Percentiles rank a stretch among this genome's conserved stretches.
Evolutionary conservation across 2,888 invertebrate species (phyloP).

Genomic region (Orchesella flavescens): DNA sequence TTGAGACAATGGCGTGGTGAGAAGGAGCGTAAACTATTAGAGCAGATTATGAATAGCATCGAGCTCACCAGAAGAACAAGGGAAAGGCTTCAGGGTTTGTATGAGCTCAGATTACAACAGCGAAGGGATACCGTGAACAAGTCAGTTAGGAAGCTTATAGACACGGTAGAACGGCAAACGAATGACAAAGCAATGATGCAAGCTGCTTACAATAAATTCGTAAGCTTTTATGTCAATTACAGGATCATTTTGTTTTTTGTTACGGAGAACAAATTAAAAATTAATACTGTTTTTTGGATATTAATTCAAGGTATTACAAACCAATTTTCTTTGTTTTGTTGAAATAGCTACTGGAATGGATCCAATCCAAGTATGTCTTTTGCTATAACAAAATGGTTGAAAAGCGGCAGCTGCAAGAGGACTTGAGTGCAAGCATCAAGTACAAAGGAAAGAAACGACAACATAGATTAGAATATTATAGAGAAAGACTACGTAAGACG

Average conservation of each 20-base stretch:
- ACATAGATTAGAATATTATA: constrained; percentile 22
- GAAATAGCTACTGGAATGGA: constrained; percentile 64
- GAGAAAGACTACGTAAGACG: constrained; percentile 48
- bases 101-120: constrained; percentile 22
- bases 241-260: too few relatives aligned
- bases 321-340: background rate
- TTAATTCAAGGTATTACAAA: too few relatives aligned
- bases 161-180: constrained; percentile 44
- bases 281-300: too few relatives aligned
- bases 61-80: constrained; percentile 31
- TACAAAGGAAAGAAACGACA: constrained; percentile 42
- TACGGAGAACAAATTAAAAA: too few relatives aligned
- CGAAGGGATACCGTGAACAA: constrained; percentile 34
- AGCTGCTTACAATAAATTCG: constrained; percentile 63
- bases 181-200: constrained; percentile 55
- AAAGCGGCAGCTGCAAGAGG: constrained; percentile 40
- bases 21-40: constrained; percentile 22
- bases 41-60: constrained; percentile 14
- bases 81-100: constrained; percentile 10
- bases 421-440: constrained; percentile 18
- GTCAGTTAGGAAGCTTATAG: constrained; percentile 38
- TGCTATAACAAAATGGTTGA: constrained; percentile 38
- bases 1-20: constrained; percentile 48
- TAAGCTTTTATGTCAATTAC: too few relatives aligned
- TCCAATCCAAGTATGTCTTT: constrained; percentile 60